Evolutionary conservation across 2,113 vertebrate species (phyloP), one percentile per base, ranked within the genome.

Genomic region (Prinia subflava): DNA sequence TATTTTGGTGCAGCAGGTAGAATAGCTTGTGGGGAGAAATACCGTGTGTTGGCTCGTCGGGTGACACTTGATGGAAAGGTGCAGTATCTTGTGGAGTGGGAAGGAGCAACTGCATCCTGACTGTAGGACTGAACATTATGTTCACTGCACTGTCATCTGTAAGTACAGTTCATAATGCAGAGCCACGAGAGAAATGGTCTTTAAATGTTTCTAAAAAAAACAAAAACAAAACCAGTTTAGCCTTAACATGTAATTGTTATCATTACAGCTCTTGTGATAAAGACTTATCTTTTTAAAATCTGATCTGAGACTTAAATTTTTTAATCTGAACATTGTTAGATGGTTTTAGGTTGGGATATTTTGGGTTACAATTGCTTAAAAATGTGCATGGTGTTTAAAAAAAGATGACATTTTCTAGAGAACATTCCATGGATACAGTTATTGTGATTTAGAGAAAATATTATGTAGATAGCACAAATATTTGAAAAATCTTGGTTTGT

Each of bases 81-180:
- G 97, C 99, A 99, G 99, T 99, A 99, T 95, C 98, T 99, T 95
- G 99, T 99, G 97, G 99, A 99, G 93, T 99, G 99, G 99, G 99
- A 99, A 98, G 99, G 99, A 95, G 99, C 99, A 89, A 99, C 99
- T 90, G 99, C 99, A 57, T 99, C 99, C 78, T 99, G 99, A 98
- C 97, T 97, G 82, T 96, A 94, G 96, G 95, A 96, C 97, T 97
- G 97, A 98, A 97, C 96, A 94, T 97, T 97, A 96, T 97, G 96
- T 97, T 97, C 97, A 97, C 97, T 98, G 98, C 97, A 98, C 97
- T 98, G 97, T 94, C 95, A 65, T 96, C 96, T 97, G 93, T 98
- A 97, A 97, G 96, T 97, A 96, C 96, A 97, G 94, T 41, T 98
- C 92, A 55, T 96, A 95, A 95, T 76, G 80, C 86, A 96, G 90